phyloP scores from a whole-genome alignment of 2,888 invertebrate genomes.

The Amiota communis region DNA sequence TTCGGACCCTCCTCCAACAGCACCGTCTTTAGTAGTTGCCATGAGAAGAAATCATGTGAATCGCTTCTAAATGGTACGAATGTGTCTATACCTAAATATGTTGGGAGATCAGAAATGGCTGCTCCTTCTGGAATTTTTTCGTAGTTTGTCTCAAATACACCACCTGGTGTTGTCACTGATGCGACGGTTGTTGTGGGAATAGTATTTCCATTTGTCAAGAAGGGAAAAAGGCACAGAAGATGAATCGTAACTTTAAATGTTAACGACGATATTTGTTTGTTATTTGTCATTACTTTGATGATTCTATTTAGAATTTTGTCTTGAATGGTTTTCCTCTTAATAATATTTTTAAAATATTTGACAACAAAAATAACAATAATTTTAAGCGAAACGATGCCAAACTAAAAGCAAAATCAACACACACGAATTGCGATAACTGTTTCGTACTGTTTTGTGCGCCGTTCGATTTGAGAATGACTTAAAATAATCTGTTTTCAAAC shows the following conservation, averaged over 20 bases:
- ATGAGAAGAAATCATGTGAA: conserved; percentile 78
- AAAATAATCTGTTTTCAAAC: conserved; percentile 43
- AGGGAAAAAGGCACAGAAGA: conserved; percentile 31
- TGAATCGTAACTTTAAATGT: conserved; percentile 37
- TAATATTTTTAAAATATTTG: background rate
- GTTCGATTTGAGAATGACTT: conserved; percentile 57
- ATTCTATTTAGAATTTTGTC: conserved; percentile 33
- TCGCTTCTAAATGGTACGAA: conserved; percentile 70
- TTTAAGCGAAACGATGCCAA: too few relatives aligned
- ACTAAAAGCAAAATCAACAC: background rate
- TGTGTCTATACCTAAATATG: conserved; percentile 60
- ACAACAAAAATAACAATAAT: too few relatives aligned
- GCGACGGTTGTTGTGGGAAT: conserved; percentile 41
- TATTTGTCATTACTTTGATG: conserved; percentile 29
- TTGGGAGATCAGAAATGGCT: background rate
- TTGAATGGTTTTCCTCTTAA: conserved; percentile 16
- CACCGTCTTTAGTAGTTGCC: conserved; percentile 78
- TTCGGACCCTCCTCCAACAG: conserved; percentile 66
- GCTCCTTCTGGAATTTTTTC: conserved; percentile 44
- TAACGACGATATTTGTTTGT: conserved; percentile 32
- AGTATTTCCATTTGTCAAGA: conserved; percentile 41
- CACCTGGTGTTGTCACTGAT: conserved; percentile 53
- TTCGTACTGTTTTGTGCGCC: conserved; percentile 53
- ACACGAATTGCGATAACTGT: conserved; percentile 47
- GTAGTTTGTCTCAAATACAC: conserved; percentile 56